Conservation (phyloP, 2,797 vertebrate genomes). For the Atherinosoma microstoma region DNA sequence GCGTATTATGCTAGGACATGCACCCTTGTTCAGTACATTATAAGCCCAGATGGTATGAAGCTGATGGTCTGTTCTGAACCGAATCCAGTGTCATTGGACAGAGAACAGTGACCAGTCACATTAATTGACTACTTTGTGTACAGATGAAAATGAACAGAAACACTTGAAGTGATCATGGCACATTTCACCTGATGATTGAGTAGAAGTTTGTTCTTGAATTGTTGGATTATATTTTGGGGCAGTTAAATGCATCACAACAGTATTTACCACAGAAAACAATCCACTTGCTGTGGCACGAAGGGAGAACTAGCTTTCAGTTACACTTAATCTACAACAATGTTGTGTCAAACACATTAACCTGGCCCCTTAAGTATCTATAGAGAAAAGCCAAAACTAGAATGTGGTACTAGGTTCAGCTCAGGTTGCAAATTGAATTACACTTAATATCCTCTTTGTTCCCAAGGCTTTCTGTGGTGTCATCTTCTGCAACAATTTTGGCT, state of each 20-base stretch:
- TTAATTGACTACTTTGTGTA: constrained; percentile 54
- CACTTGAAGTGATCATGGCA: constrained; percentile 11
- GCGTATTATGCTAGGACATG: constrained; percentile 46
- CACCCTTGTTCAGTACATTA: constrained; percentile 42
- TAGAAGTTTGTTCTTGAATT: constrained; percentile 7
- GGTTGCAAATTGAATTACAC: constrained; percentile 54
- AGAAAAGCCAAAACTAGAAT: constrained; percentile 29
- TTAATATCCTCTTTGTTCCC: constrained; percentile 47
- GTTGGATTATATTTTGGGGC: neutral
- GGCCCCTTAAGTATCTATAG: constrained; percentile 12
- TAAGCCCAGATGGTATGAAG: constrained; percentile 61
- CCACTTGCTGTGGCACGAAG: neutral
- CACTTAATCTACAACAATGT: constrained; percentile 11
- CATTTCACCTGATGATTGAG: constrained; percentile 39
- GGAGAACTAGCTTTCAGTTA: constrained; percentile 1
- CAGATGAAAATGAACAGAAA: constrained; percentile 32
- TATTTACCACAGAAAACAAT: neutral
- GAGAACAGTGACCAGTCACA: constrained; percentile 57
- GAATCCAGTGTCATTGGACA: constrained; percentile 42
- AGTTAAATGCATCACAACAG: neutral
- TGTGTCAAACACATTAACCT: constrained; percentile 31
- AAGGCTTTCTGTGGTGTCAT: constrained; percentile 40
- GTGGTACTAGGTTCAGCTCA: constrained; percentile 32
- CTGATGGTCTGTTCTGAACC: constrained; percentile 54
- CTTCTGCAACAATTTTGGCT: constrained; percentile 36